Base-by-base conservation (phyloP, 2,113 vertebrate genomes). In the Haliaeetus leucogaster region DNA sequence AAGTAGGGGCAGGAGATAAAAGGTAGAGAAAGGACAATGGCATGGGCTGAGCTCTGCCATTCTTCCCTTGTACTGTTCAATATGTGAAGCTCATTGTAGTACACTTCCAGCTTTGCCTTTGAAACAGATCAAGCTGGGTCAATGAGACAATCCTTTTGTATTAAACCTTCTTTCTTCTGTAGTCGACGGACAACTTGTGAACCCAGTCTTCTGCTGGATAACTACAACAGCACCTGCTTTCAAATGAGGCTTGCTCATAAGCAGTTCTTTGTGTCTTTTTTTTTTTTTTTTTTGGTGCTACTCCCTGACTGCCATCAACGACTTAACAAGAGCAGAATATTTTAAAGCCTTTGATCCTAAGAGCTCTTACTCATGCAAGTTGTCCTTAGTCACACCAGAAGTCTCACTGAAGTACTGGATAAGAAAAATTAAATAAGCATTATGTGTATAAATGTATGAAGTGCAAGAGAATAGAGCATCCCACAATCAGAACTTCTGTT, bases 51-150 rank as follows among this genome's bases (percentile, higher is more conserved):
- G 88, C 92, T 97, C 34, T 97, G 91, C 45, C 93, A 90, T 86
- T 96, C 93, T 93, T 93, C 93, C 84, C 83, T 97, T 87, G 86
- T 91, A 96, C 47, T 89, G 93, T 98, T 97, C 92, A 93, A 95
- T 96, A 92, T 27, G 56, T 89, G 94, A 96, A 90, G 89, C 62
- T 80, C 78, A 93, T 62, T 98, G 95, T 97, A 98, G 95, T 91
- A 82, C 30, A 67, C 94, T 97, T 97, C 97, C 78, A 96, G 58
- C 92, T 97, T 96, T 93, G 81, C 88, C 94, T 98, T 98, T 98
- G 98, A 98, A 98, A 95, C 53, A 94, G 94, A 98, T 97, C 97
- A 98, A 96, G 95, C 77, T 81, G 83, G 93, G 93, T 95, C 95
- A 94, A 38, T 83, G 91, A 96, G 84, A 93, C 86, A 81, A 65